A percentile compares a stretch with the other conserved stretches of the same genome.
These are phyloP conservation scores for Urosaurus nigricauda DNA, from an alignment of 2,797 vertebrate species.

Conservation along the genomic window DNA sequence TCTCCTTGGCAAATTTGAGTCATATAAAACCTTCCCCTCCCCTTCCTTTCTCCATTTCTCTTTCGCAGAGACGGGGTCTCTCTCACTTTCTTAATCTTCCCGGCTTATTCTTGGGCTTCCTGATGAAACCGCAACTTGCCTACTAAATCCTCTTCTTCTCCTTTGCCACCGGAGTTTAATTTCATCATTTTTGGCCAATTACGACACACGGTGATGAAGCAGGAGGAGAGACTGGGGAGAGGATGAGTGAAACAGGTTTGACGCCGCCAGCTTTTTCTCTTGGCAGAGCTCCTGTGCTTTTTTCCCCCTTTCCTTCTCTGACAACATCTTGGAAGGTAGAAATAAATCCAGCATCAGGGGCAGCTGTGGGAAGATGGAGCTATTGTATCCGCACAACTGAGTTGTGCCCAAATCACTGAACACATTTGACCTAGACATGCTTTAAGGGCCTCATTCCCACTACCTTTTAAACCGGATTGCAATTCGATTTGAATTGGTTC, in stretches of 20 bases:
- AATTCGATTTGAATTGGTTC: too few species aligned
- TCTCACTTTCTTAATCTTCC: conserved; percentile 29
- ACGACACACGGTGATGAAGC: rapidly evolving
- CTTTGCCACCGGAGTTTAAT: not conserved
- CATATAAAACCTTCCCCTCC: conserved; percentile 66
- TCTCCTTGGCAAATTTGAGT: conserved; percentile 76
- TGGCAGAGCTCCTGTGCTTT: not conserved
- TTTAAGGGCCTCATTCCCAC: too few species aligned
- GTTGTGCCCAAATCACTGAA: not conserved
- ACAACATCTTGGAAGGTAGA: too few species aligned
- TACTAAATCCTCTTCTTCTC: conserved; percentile 13
- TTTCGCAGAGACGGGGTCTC: not conserved
- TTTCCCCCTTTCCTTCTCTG: not conserved
- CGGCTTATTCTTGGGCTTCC: not conserved
- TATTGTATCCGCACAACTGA: not conserved
- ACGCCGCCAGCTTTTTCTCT: not conserved
- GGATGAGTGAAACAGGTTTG: not conserved
- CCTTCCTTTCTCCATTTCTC: not conserved
- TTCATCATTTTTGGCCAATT: rapidly evolving
- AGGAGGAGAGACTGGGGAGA: not conserved
- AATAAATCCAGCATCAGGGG: not conserved
- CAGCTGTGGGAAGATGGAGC: not conserved
- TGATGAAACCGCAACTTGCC: not conserved
- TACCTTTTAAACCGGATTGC: too few species aligned
- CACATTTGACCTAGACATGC: not conserved